phyloP scores from a whole-genome alignment of 1,140 invertebrate genomes.

The Musca vetustissima region DNA sequence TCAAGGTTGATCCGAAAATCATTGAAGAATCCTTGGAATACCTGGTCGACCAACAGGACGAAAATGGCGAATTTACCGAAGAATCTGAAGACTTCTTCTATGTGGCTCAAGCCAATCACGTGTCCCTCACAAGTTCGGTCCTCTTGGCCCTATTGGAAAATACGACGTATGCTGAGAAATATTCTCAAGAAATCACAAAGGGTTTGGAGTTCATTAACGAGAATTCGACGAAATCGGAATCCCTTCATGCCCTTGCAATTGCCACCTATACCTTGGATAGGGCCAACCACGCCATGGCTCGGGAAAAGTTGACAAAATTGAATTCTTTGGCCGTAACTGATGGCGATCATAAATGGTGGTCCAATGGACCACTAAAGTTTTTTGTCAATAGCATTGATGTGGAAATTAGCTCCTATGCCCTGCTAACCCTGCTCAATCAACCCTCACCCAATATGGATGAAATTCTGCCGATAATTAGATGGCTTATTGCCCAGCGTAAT shows the following conservation, averaged over 20 bases:
- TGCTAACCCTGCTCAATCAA: conserved; percentile 65
- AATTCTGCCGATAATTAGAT: conserved; percentile 65
- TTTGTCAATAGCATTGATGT: conserved; percentile 61
- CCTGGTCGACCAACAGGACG: conserved; percentile 72
- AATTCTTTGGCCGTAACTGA: conserved; percentile 39
- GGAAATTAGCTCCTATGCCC: conserved; percentile 76
- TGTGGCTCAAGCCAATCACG: conserved; percentile 60
- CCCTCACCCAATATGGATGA: conserved; percentile 54
- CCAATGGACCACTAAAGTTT: conserved; percentile 62
- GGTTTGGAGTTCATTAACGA: conserved; percentile 58
- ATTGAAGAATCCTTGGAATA: conserved; percentile 76
- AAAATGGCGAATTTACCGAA: conserved; percentile 84
- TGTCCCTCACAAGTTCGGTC: conserved; percentile 76
- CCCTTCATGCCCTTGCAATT: conserved; percentile 75
- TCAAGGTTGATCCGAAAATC: conserved; percentile 75
- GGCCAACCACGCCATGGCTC: conserved; percentile 62
- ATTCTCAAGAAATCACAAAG: conserved; percentile 45
- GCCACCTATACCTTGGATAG: conserved; percentile 75
- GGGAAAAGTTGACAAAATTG: conserved; percentile 35
- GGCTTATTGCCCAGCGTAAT: conserved; percentile 76
- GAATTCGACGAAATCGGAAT: conserved; percentile 62
- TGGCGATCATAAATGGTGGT: conserved; percentile 53
- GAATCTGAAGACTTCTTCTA: conserved; percentile 69
- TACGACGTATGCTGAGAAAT: conserved; percentile 7
- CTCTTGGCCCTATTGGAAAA: conserved; percentile 78